These are phyloP conservation scores for Penaeus chinensis DNA, from an alignment of 1,140 invertebrate species.

Conservation along the genomic window DNA sequence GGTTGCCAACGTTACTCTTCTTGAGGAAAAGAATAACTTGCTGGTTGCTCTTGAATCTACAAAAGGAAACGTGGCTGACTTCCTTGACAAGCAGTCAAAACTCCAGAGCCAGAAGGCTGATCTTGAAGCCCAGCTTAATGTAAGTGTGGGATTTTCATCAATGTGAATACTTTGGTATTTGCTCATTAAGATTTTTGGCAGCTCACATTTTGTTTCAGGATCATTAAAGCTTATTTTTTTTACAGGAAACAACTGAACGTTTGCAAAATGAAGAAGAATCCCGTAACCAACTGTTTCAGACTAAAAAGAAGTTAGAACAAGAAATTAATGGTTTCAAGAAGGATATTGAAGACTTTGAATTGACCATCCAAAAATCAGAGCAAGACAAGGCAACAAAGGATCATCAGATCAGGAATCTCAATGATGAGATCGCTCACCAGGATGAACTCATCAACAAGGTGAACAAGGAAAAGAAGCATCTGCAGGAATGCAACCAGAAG, in stretches of 20 bases:
- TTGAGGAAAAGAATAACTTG: too few species aligned
- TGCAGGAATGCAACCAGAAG: too few species aligned
- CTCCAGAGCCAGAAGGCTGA: conserved; percentile 87
- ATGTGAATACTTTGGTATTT: too few species aligned
- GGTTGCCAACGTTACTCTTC: too few species aligned
- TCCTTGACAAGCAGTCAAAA: conserved; percentile 92
- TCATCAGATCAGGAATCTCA: conserved; percentile 73
- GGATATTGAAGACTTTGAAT: conserved; percentile 67
- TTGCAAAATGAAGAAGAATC: conserved; percentile 74
- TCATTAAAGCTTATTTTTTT: conserved; percentile 63
- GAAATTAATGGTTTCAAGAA: conserved; percentile 63
- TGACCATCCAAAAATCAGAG: conserved; percentile 69
- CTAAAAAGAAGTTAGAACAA: conserved; percentile 65
- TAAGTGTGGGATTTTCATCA: too few species aligned
- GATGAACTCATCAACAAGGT: conserved; percentile 63
- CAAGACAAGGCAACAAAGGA: conserved; percentile 73
- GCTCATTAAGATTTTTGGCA: too few species aligned
- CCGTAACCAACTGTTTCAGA: conserved; percentile 63
- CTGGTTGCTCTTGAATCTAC: too few species aligned
- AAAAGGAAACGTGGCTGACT: conserved; percentile 75
- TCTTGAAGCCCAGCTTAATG: too few species aligned
- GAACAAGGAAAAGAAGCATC: conserved; percentile 65
- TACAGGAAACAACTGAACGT: conserved; percentile 93
- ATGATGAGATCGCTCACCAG: conserved; percentile 70
- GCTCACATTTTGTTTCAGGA: too few species aligned